These are phyloP conservation scores for Cataglyphis altisquamis DNA, from an alignment of 2,888 invertebrate genomes.

Conservation along the genomic window DNA sequence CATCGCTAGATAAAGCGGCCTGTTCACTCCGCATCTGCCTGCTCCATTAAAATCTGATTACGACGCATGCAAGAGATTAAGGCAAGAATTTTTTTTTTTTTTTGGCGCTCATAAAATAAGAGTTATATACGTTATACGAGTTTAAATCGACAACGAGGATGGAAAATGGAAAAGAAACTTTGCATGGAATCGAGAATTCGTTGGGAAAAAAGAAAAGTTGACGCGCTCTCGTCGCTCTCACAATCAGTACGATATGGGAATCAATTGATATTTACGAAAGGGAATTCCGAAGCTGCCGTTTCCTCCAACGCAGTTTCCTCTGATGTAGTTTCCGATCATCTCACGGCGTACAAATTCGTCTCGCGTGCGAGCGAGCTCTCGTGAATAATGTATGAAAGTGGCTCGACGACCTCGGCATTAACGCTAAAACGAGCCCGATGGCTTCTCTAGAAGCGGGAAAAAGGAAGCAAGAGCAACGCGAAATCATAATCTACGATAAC, in stretches of 20 bases:
- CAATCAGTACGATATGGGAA: neutral
- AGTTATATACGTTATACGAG: neutral
- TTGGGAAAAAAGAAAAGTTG: neutral
- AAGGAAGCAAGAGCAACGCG: neutral
- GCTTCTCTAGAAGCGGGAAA: neutral
- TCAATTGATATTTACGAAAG: conserved; percentile 46
- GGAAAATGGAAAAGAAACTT: conserved; percentile 20
- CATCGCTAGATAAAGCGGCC: neutral
- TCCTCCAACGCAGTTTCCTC: neutral
- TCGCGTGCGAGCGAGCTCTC: conserved; percentile 17
- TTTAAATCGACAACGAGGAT: conserved; percentile 24
- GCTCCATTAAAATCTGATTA: conserved; percentile 31
- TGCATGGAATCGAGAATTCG: neutral
- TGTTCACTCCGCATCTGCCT: neutral
- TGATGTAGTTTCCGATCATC: conserved; percentile 39
- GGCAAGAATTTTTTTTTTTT: neutral
- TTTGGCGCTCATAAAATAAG: conserved; percentile 28
- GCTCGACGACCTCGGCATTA: conserved; percentile 20
- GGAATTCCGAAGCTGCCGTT: neutral
- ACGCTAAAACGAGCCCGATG: neutral
- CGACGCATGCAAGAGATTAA: conserved; percentile 13
- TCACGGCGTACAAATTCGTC: conserved; percentile 35
- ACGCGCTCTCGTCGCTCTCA: neutral
- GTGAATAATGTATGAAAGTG: conserved; percentile 40
- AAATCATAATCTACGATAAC: conserved; percentile 14